Evolutionary conservation across 2,113 vertebrate genomes (phyloP).

Genomic region (Thamnaconus septentrionalis): DNA sequence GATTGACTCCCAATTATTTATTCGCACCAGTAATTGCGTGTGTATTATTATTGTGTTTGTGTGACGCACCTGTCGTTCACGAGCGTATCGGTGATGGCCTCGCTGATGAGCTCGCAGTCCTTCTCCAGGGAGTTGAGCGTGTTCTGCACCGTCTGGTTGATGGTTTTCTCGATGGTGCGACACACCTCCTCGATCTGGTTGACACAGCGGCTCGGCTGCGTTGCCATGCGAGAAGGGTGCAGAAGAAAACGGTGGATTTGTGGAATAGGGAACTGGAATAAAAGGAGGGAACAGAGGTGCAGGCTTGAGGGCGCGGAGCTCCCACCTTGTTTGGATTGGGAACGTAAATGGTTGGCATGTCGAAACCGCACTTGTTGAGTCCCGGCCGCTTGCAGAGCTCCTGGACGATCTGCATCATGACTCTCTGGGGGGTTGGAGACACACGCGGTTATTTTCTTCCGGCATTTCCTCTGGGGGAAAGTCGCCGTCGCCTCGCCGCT

Average conservation of each 20-base stretch:
- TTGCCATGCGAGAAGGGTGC: neutral
- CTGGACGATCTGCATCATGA: constrained; percentile 88
- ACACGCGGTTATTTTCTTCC: neutral
- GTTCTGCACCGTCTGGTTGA: constrained; percentile 83
- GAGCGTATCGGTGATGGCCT: constrained; percentile 69
- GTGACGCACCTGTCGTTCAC: constrained; percentile 66
- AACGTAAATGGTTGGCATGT: constrained; percentile 85
- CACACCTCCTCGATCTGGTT: constrained; percentile 85
- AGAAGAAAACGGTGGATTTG: neutral
- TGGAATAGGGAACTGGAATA: too few species aligned
- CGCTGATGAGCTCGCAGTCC: constrained; percentile 79
- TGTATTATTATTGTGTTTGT: too few species aligned
- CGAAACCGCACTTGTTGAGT: constrained; percentile 85
- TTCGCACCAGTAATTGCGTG: too few species aligned
- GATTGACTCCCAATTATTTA: too few species aligned
- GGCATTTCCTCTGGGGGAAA: too few species aligned
- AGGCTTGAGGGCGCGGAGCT: neutral
- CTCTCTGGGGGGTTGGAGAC: constrained; percentile 65
- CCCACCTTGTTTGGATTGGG: constrained; percentile 78
- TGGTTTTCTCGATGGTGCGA: constrained; percentile 80
- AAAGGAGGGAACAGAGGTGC: neutral
- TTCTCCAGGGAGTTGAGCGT: constrained; percentile 82
- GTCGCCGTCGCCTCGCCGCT: too few species aligned
- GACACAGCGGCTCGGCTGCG: constrained; percentile 79
- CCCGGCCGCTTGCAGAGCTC: constrained; percentile 84